Conservation (phyloP, 2,888 invertebrate genomes). For the Meandrusa payeni region DNA sequence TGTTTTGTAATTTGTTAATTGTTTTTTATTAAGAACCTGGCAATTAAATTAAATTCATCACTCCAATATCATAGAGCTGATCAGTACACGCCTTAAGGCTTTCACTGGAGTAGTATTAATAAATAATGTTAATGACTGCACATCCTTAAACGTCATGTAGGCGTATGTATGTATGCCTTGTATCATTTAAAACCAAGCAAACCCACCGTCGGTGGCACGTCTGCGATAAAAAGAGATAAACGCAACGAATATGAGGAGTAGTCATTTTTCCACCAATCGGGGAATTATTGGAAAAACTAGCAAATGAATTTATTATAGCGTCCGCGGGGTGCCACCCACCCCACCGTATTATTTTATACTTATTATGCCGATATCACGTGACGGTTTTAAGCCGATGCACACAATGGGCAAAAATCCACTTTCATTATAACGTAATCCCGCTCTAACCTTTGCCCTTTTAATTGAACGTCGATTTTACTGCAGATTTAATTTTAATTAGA, state of each 20-base stretch:
- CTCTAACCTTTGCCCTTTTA: constrained; percentile 8
- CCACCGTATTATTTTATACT: constrained; percentile 60
- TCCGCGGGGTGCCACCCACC: constrained; percentile 41
- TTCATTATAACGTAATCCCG: constrained; percentile 5
- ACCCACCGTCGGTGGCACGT: constrained; percentile 13
- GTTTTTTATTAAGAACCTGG: no score
- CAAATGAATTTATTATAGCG: constrained; percentile 76
- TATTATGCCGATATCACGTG: constrained; percentile 40
- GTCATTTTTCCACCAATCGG: constrained; percentile 77
- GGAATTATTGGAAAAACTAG: constrained; percentile 78
- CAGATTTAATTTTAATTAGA: no score
- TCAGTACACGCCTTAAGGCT: no score
- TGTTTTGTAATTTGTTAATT: no score
- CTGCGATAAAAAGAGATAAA: constrained; percentile 61
- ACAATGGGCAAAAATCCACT: constrained; percentile 19
- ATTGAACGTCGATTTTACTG: neutral
- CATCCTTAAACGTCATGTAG: no score
- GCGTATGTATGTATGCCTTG: no score
- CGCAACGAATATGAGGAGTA: constrained; percentile 62
- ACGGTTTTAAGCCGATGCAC: constrained; percentile 17
- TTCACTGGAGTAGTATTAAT: no score
- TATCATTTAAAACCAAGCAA: neutral
- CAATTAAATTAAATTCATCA: no score
- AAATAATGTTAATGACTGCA: no score
- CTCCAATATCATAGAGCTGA: no score